Base-by-base conservation (phyloP, 1,140 invertebrate species). In the Drosophila asahinai region DNA sequence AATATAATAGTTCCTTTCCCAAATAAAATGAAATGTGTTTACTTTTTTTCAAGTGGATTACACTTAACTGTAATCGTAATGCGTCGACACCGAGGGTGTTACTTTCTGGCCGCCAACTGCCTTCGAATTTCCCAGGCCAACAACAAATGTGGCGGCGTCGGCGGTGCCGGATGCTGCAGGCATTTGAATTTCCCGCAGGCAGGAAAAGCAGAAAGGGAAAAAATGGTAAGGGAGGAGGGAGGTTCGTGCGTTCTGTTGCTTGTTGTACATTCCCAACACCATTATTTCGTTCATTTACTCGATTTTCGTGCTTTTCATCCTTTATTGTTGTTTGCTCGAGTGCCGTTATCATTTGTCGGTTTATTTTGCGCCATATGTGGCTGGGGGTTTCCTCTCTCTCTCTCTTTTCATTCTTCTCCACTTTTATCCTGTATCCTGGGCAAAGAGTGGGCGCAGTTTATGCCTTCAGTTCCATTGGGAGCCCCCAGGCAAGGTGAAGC, bases 281-380 rank as follows among this genome's bases (percentile, higher is more conserved):
- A 83, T 87, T 89, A 87, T 89, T 81, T 78, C 86, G 70, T 89
- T 89, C 84, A 89, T 84, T 89, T 89, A 89, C 84, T 89, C 77
- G 78, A 80, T 90, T 89, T 84, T 87, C 77, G 77, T 80, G 77
- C 77, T 74, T 80, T 80, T 74, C 60, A 80, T 90, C 84, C 86
- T 84, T 89, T 89, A 90, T 90, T 89, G 84, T 89, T 89, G 81
- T 89, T 89, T 89, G 84, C 84, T 81, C 86, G 81, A 90, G 86
- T 81, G 84, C 86, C 84, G 84, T 89, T 87, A 87, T 87, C 84
- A 87, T 87, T 87, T 89, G 84, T 87, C 62, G 81, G 84, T 89
- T 84, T 89, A 77, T 80, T 87, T 65, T 80, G 75, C 58, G 65
- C 80, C 84, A 83, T 89, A 87, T 87, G 83, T 89, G 83, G 60